Evolutionary conservation across 37 sponge, comb jelly and placozoan species (phyloP), one percentile per base, ranked within the genome.

Genomic region (Eunapius fragilis): DNA sequence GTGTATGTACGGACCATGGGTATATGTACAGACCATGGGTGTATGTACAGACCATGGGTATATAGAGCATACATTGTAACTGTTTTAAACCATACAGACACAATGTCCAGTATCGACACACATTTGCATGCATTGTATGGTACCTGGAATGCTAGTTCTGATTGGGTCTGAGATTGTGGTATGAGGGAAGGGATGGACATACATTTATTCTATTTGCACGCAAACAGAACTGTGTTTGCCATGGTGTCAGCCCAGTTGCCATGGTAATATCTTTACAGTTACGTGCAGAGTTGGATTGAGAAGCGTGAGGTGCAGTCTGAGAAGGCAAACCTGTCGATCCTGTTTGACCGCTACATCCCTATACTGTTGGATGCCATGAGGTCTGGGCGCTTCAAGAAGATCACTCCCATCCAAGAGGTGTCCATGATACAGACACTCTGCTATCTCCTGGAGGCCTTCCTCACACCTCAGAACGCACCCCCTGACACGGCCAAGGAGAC

Each of bases 381-480:
- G 32, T 31, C 76, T 14, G 85, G 75, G 25, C 71, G 93, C 25
- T 98, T 98, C 95, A 96, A 96, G 97, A 96, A 96, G 91, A 98
- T 98, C 87, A 98, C 99, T 10, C 99, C 99, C 2, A 72, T 98
- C 12, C 90, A 93, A 0, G 98, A 98, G 47, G 88, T 90, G 25
- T 93, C 95, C 84, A 98, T 98, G 99, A 91, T 96, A 75, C 97
- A 98, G 91, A 95, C 95, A 37, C 92, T 98, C 67, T 98, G 99
- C 81, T 98, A 95, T 89, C 89, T 98, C 74, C 91, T 98, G 76
- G 99, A 98, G 87, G 85, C 91, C 27, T 80, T 96, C 45, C 94
- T 98, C 34, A 96, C 94, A 22, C 94, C 95, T 14, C 83, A 93
- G 80, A 96, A 95, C 92, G 95, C 97, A 17, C 99, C 99, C 25